Conservation (phyloP, 2,797 vertebrate species). For the Fringilla coelebs region DNA sequence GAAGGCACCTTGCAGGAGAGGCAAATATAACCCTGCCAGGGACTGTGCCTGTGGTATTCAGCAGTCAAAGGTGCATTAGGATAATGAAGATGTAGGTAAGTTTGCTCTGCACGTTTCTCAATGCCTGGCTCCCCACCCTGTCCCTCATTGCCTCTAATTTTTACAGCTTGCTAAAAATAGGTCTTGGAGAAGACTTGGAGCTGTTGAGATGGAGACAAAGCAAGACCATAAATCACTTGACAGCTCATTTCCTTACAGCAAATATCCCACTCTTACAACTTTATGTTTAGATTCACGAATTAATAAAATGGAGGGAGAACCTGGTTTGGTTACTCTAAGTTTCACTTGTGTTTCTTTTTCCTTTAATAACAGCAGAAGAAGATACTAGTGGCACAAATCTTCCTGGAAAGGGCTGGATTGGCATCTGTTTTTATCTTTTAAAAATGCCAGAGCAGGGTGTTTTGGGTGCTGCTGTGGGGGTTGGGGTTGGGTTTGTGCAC, state of each 20-base stretch:
- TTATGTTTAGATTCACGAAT: background rate
- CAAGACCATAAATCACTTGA: constrained; percentile 23
- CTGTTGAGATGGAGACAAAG: background rate
- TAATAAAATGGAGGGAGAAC: background rate
- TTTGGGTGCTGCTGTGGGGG: background rate
- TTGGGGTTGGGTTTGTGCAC: fast-evolving
- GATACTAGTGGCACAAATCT: background rate
- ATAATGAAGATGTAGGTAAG: background rate
- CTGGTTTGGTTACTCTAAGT: background rate
- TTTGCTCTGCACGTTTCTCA: background rate
- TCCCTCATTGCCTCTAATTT: background rate
- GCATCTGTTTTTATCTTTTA: background rate
- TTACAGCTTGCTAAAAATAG: constrained; percentile 43
- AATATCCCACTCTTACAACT: background rate
- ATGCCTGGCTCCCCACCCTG: background rate
- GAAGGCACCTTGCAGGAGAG: background rate
- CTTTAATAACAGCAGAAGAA: background rate
- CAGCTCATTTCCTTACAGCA: constrained; percentile 21
- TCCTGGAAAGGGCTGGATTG: too few relatives aligned
- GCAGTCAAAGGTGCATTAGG: background rate
- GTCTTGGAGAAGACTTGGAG: background rate
- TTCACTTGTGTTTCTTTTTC: background rate
- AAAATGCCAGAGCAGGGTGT: background rate
- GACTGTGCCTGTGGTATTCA: fast-evolving
- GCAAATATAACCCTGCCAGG: fast-evolving